Evolutionary conservation across 2,888 invertebrate species (phyloP).

Genomic region (Himalopsyche japonica): DNA sequence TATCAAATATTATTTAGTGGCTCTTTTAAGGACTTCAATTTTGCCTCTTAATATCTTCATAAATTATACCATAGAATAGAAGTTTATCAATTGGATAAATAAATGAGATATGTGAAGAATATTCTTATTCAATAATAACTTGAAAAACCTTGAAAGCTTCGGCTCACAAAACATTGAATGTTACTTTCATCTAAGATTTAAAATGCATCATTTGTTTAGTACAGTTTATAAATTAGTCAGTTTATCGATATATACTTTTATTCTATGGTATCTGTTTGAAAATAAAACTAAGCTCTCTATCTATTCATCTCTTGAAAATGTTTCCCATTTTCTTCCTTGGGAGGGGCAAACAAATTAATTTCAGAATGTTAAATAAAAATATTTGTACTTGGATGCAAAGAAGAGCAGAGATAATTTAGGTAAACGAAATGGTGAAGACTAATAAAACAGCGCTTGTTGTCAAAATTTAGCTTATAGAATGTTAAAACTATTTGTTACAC

Average conservation of each 20-base stretch:
- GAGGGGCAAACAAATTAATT: slow-evolving; percentile 31
- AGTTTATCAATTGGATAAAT: background rate
- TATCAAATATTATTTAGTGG: background rate
- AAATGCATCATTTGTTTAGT: background rate
- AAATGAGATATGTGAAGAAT: no score
- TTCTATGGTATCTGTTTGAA: background rate
- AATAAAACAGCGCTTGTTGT: slow-evolving; percentile 41
- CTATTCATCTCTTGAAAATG: background rate
- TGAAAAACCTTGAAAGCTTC: no score
- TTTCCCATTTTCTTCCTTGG: slow-evolving; percentile 9
- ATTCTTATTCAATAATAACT: no score
- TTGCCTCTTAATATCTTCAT: background rate
- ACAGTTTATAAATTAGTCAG: background rate
- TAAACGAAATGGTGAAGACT: slow-evolving; percentile 41
- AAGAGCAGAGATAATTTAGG: slow-evolving; percentile 28
- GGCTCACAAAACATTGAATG: no score
- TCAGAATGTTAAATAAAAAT: slow-evolving; percentile 29
- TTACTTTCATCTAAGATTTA: background rate
- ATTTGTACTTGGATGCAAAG: slow-evolving; percentile 20
- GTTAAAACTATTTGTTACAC: slow-evolving; percentile 41
- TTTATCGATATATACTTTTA: background rate
- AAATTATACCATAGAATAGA: background rate
- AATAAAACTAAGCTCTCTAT: background rate
- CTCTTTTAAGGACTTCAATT: background rate
- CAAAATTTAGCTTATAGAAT: slow-evolving; percentile 42